These are phyloP conservation scores for Ophion ventricosus DNA, from an alignment of 2,888 invertebrate species.

Conservation along the genomic window DNA sequence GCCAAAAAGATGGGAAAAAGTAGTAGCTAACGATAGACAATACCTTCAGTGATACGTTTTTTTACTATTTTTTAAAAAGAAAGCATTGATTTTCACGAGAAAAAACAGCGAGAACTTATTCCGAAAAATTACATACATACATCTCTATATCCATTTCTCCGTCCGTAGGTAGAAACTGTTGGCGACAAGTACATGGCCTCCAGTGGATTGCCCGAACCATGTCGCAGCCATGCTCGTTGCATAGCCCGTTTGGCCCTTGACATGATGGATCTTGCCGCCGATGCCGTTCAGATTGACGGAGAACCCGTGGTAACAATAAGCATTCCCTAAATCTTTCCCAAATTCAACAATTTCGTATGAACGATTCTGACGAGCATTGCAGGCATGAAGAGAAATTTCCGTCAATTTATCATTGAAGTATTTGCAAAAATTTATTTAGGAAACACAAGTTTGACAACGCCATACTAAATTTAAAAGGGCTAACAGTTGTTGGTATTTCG, in stretches of 20 bases:
- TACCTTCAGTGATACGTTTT: too few relatives aligned
- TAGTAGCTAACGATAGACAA: too few relatives aligned
- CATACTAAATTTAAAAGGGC: too few relatives aligned
- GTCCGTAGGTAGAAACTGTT: slow-evolving; percentile 95
- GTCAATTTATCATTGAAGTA: too few relatives aligned
- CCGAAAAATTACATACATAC: too few relatives aligned
- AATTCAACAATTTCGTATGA: neutral
- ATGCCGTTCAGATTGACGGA: slow-evolving; percentile 93
- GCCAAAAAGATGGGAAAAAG: too few relatives aligned
- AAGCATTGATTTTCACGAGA: neutral
- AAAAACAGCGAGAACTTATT: too few relatives aligned
- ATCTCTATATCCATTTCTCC: neutral
- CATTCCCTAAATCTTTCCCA: neutral
- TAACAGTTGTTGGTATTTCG: too few relatives aligned
- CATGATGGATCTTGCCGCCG: slow-evolving; percentile 95
- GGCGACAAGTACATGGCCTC: slow-evolving; percentile 99
- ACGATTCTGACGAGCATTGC: neutral
- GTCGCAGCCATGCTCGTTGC: slow-evolving; percentile 94
- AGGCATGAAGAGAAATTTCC: neutral
- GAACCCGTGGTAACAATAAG: slow-evolving; percentile 91
- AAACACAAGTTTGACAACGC: too few relatives aligned
- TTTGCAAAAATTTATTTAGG: neutral
- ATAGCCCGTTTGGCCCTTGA: slow-evolving; percentile 95
- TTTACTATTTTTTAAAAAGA: too few relatives aligned
- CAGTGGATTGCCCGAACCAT: slow-evolving; percentile 96